Percentiles rank a stretch among this genome's conserved stretches.
These are phyloP conservation scores for Gnathonemus longibarbis DNA, from an alignment of 2,113 vertebrate genomes.

Conservation along the genomic window DNA sequence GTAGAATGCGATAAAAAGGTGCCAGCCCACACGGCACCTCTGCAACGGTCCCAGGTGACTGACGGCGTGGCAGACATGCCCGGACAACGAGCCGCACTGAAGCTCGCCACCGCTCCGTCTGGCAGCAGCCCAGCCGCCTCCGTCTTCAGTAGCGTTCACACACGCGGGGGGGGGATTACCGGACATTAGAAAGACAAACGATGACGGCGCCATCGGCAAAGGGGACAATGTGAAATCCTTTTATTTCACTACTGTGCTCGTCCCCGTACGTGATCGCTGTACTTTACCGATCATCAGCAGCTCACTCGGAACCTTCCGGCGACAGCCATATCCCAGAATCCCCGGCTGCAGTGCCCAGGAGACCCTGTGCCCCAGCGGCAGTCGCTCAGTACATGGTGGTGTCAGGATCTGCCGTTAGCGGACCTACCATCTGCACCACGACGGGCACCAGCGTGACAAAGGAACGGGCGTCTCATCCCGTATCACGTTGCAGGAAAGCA, in stretches of 20 bases:
- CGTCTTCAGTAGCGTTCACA: background rate
- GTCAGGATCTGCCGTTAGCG: background rate
- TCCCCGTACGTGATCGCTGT: background rate
- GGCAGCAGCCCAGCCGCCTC: background rate
- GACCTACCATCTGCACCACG: background rate
- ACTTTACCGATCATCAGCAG: background rate
- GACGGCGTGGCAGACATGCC: background rate
- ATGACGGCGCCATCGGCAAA: background rate
- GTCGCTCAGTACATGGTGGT: background rate
- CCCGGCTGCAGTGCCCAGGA: background rate
- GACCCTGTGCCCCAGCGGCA: background rate
- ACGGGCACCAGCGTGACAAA: background rate
- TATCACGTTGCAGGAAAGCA: background rate
- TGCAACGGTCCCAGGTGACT: background rate
- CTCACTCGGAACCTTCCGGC: background rate
- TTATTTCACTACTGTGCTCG: background rate
- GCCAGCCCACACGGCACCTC: background rate
- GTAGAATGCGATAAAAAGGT: background rate
- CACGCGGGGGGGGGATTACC: background rate
- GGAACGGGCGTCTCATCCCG: background rate
- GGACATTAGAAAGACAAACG: background rate
- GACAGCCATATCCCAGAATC: background rate
- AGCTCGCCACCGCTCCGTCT: background rate
- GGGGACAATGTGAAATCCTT: background rate
- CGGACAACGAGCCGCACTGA: background rate